Evolutionary conservation across 2,797 vertebrate species (phyloP), one percentile per base, ranked within the genome.

Genomic region (Antennarius maculatus): DNA sequence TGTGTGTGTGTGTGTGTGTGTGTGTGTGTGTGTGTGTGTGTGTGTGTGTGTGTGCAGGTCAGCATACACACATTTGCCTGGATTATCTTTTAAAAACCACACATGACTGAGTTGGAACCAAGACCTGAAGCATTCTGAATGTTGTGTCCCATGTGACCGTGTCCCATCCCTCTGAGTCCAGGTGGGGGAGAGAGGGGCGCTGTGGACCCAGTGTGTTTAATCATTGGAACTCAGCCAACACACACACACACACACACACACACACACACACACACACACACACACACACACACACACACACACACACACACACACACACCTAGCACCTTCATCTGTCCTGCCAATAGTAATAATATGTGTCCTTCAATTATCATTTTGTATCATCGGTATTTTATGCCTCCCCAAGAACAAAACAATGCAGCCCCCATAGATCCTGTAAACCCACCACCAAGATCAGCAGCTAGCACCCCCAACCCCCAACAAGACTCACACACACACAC

Each of bases 361-460:
- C 88, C 90, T 90, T 91, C 88, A 89, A 83, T 90, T 90, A 87
- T 89, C 87, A 84, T 86, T 88, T 87, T 84, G 75, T 77, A 88
- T 86, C 70, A 87, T 90, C 85, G 86, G 79, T 88, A 88, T 83
- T 86, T 89, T 76, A 80, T 77, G 55, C 71, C 81, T 45, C 66
- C 76, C 68, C 61, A 63, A 80, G 74, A 67, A 72, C 55, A 71
- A 67, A 42, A 34, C 51, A 68, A 76, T 31, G 0, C 65, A 74
- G 59, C 48, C 69, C 23, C 80, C 69, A 83, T 83, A 75, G 82
- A 84, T 82, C 81, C 82, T 72, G 58, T 54, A 69, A 65, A 79
- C 61, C 81, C 74, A 46, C 56, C 37, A 39, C 50, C 59, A 66
- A 58, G 16, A 58, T 42, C 48, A 45, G 52, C 59, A 58, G 62